Percentiles rank a stretch among this genome's conserved stretches.
Evolutionary conservation across 2,797 vertebrate genomes (phyloP).

Genomic region (Myoxocephalus aenaeus): DNA sequence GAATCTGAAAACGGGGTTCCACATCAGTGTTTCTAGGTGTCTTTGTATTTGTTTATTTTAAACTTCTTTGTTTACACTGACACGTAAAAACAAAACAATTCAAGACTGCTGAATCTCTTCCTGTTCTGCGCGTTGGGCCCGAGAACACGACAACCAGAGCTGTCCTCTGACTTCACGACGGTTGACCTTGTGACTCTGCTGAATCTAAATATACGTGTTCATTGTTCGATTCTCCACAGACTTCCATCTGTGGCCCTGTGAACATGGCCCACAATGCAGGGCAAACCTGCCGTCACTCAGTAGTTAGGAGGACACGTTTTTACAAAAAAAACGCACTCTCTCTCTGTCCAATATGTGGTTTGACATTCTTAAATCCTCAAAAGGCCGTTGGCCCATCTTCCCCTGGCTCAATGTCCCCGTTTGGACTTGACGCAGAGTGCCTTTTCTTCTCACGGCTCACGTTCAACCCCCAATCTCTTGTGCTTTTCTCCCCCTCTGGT

Average conservation of each 20-base stretch:
- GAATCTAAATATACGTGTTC: neutral
- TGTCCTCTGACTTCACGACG: neutral
- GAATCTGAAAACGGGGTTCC: too few relatives aligned
- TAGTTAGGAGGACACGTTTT: neutral
- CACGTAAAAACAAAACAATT: neutral
- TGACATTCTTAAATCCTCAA: neutral
- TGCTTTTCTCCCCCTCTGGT: neutral
- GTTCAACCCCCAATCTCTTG: neutral
- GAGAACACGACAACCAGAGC: neutral
- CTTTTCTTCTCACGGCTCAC: neutral
- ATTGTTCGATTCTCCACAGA: neutral
- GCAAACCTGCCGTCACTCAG: neutral
- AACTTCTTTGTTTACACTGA: neutral
- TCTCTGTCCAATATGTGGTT: slow-evolving; percentile 4
- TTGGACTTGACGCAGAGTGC: neutral
- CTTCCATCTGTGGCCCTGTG: neutral
- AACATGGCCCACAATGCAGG: neutral
- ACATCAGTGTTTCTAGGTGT: neutral
- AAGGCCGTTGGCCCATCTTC: too few relatives aligned
- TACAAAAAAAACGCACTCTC: neutral
- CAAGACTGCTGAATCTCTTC: neutral
- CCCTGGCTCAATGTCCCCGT: neutral
- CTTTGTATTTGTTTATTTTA: neutral
- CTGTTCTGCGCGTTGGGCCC: neutral
- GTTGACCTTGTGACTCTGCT: neutral